phyloP scores from a whole-genome alignment of 2,797 vertebrate genomes.

The Scolopax bukidnonensis region DNA sequence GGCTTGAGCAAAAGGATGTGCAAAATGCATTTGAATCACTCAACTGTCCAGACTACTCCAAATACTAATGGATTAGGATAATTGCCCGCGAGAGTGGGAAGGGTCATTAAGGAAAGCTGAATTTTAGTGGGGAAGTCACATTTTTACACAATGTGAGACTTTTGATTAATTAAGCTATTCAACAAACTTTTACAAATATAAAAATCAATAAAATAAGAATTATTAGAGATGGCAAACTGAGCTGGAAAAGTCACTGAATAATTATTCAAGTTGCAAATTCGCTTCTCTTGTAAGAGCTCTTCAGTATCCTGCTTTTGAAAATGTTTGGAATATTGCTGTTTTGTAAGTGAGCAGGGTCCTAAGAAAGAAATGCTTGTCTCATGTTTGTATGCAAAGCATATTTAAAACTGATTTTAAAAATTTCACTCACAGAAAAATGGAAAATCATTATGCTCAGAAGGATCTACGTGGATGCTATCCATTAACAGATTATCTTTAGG shows the following conservation, averaged over 20 bases:
- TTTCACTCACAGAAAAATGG: background rate
- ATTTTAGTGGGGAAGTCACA: background rate
- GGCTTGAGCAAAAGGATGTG: conserved; percentile 56
- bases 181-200: background rate
- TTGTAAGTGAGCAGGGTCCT: background rate
- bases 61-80: conserved; percentile 30
- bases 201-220: background rate
- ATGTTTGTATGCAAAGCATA: background rate
- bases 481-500: background rate
- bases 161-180: background rate
- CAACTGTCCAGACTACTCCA: conserved; percentile 11
- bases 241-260: background rate
- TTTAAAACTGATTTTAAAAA: background rate
- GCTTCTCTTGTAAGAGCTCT: background rate
- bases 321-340: background rate
- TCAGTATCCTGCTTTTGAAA: background rate
- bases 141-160: background rate
- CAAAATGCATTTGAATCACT: conserved; percentile 40
- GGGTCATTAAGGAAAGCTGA: background rate
- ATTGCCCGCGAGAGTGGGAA: conserved; percentile 16
- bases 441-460: background rate
- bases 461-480: background rate
- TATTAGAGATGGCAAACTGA: background rate
- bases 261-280: background rate
- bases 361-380: background rate